Evolutionary conservation across 2,113 vertebrate genomes (phyloP).

Genomic region (Aptenodytes forsteri): DNA sequence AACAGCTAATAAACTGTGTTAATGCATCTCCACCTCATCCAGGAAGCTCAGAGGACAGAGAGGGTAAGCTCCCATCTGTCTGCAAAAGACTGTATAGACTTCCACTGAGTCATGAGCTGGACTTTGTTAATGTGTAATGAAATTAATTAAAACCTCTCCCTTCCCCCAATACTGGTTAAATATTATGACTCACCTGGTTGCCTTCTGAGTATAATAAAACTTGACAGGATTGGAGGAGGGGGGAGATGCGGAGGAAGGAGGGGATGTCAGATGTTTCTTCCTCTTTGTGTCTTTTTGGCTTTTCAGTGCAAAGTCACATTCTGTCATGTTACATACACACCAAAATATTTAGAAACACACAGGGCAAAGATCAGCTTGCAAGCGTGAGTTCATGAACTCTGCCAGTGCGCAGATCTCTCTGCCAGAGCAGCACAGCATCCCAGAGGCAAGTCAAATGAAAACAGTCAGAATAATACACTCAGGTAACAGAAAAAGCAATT

Average conservation of each 20-base stretch:
- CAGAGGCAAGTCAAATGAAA: slow-evolving; percentile 49
- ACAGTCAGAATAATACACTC: neutral
- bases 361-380: slow-evolving; percentile 28
- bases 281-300: neutral
- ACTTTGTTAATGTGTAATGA: slow-evolving; percentile 14
- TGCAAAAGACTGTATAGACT: neutral
- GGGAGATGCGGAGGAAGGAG: neutral
- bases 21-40: neutral
- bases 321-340: slow-evolving; percentile 6
- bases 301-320: slow-evolving; percentile 22
- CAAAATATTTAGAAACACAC: slow-evolving; percentile 40
- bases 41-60: slow-evolving; percentile 15
- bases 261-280: neutral
- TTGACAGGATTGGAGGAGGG: neutral
- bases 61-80: slow-evolving; percentile 30
- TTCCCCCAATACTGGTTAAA: slow-evolving; percentile 17
- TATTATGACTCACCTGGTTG: slow-evolving; percentile 40
- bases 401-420: neutral
- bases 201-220: slow-evolving; percentile 14
- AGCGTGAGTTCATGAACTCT: slow-evolving; percentile 31
- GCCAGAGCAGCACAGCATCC: slow-evolving; percentile 19
- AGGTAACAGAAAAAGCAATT: slow-evolving; percentile 4
- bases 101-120: neutral
- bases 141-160: slow-evolving; percentile 41
- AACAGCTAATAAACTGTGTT: neutral